Percentiles rank a stretch among this genome's conserved stretches.
Conservation (phyloP, 2,797 vertebrate species). For the Malurus splendens region DNA sequence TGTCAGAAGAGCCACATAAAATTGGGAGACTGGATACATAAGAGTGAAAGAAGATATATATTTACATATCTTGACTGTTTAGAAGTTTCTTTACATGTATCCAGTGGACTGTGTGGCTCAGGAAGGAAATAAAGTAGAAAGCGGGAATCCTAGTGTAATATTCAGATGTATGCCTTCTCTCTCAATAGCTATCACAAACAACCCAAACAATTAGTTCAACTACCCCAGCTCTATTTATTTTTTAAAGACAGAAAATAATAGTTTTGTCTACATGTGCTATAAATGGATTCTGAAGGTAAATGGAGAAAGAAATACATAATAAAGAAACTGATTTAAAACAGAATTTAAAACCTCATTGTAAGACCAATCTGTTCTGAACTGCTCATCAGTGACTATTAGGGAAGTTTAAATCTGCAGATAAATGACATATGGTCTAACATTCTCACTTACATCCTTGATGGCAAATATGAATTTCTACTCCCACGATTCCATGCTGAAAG, state of each 20-base stretch:
- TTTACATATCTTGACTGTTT: not conserved
- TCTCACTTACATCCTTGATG: not conserved
- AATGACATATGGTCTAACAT: not conserved
- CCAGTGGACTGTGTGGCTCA: not conserved
- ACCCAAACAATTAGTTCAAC: not conserved
- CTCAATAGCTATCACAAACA: not conserved
- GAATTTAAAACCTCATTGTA: not conserved
- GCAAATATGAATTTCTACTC: not conserved
- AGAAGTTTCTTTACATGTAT: not conserved
- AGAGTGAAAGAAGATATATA: not conserved
- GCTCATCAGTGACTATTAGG: not conserved
- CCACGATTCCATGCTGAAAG: not conserved
- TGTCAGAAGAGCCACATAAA: not conserved
- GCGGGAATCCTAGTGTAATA: not conserved
- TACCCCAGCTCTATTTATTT: not conserved
- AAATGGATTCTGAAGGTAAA: not conserved
- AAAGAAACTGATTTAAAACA: not conserved
- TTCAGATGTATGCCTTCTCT: not conserved
- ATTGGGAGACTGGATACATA: not conserved
- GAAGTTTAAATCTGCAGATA: not conserved
- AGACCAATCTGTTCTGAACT: not conserved
- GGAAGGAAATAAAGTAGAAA: not conserved
- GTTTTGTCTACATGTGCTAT: not conserved
- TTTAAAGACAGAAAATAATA: not conserved
- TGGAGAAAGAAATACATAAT: not conserved